Base-by-base conservation (phyloP, 92 coral and sea anemone species). In the Phymanthus crucifer region DNA sequence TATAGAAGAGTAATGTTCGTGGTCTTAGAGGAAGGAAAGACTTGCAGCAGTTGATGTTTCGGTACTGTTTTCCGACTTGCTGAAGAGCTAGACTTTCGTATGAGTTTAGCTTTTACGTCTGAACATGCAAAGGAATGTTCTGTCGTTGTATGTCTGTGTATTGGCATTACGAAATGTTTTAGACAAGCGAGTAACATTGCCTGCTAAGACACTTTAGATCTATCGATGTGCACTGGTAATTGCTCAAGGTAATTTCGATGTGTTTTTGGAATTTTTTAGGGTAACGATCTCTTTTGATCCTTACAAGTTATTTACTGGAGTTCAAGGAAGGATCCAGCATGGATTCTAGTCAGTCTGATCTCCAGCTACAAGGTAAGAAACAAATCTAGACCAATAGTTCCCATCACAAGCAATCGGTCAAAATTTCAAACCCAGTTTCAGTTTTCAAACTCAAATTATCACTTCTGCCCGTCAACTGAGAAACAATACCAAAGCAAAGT, bases 321-420 rank as follows among this genome's bases (percentile, higher is more conserved):
- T 67, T 69, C 50, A 32, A 34, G 48, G 23, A 66, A 73, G 86
- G 67, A 67, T 57, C 69, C 77, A 50, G 29, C 46, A 82, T 82
- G 86, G 86, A 82, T 61, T 35, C 86, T 23, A 47, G 24, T 45
- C 86, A 61, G n/a, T 56, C 86, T 64, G 86, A 82, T 61, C 66
- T 65, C 45, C 86, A 82, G 61, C 47, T 56, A 4, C 86, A 82
- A 82, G 86, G 86, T 82, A 82, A 33, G 71, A 67, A n/a, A 29
- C 4, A 27, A 21, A 40, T 23, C 36, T 14, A 17, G 45, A 32
- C 50, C 40, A 43, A 34, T 10, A 36, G 27, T 40, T 36, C 10
- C 40, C 67, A 26, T 69, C 58, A 23, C 48, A 52, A 13, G 46
- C 72, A 27, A 29, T 61, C 35, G 13, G 16, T 61, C 35, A 27